A percentile compares a stretch with the other conserved stretches of the same genome.
Conservation (phyloP, 2,113 vertebrate genomes). For the Tachysurus vachellii region DNA sequence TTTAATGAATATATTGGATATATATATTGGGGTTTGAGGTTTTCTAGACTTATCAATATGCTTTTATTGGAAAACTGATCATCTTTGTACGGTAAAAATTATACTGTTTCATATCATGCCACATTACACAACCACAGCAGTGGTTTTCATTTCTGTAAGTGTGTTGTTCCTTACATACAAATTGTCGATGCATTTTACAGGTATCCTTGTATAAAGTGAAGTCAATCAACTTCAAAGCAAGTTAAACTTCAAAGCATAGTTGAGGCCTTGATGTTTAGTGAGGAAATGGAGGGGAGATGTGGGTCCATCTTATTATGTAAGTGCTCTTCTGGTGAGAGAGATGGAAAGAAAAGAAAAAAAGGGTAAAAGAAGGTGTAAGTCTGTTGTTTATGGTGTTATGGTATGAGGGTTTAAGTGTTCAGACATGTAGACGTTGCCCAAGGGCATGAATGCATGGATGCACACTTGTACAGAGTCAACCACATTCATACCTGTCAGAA, state of each 20-base stretch:
- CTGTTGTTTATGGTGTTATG: not conserved
- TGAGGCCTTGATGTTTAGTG: not conserved
- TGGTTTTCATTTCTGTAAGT: not conserved
- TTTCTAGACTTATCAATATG: not conserved
- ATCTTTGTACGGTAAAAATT: not conserved
- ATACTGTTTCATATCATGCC: not conserved
- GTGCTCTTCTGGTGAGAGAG: not conserved
- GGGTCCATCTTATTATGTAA: not conserved
- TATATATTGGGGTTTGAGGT: no score
- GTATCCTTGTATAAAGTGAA: conserved; percentile 32
- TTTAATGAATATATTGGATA: no score
- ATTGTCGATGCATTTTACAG: not conserved
- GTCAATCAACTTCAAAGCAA: not conserved
- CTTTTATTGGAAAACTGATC: not conserved
- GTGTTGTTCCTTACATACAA: not conserved
- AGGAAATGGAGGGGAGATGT: not conserved
- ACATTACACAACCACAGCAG: not conserved
- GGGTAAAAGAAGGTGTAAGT: not conserved
- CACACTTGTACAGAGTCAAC: conserved; percentile 23
- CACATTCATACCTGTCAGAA: conserved; percentile 16
- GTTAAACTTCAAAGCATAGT: conserved; percentile 36
- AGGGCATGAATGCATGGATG: conserved; percentile 7
- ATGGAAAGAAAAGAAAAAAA: not conserved
- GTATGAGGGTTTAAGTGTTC: conserved; percentile 6
- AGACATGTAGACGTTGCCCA: conserved; percentile 35